A percentile compares a stretch with the other conserved stretches of the same genome.
These are phyloP conservation scores for Ruditapes philippinarum DNA, from an alignment of 1,140 invertebrate species.

Conservation along the genomic window DNA sequence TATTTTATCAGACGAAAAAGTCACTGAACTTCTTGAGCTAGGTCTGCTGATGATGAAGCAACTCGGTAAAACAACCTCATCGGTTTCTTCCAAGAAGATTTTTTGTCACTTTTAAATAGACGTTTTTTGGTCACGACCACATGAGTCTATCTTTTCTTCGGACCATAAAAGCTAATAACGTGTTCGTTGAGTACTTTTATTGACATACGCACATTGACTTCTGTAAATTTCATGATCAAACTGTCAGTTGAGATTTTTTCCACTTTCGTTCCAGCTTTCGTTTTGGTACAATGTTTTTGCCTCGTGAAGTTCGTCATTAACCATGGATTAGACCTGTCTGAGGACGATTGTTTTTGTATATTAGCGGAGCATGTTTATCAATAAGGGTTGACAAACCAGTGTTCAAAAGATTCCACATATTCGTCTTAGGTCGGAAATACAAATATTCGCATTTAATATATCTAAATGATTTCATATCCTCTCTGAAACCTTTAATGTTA, in stretches of 20 bases:
- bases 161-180: conserved; percentile 48
- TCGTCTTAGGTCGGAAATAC: neutral
- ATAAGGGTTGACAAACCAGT: no score
- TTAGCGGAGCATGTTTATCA: no score
- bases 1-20: neutral
- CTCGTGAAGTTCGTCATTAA: conserved; percentile 48
- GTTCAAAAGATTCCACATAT: neutral
- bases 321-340: conserved; percentile 49
- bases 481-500: no score
- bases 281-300: conserved; percentile 38
- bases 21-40: neutral
- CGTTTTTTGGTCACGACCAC: conserved; percentile 51
- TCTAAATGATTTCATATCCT: conserved; percentile 29
- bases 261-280: no score
- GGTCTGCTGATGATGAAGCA: no score
- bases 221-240: no score
- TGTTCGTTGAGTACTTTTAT: conserved; percentile 2
- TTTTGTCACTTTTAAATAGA: conserved; percentile 45
- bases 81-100: conserved; percentile 21
- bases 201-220: conserved; percentile 44
- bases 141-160: conserved; percentile 27
- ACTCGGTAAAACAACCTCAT: conserved; percentile 16
- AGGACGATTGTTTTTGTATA: conserved; percentile 17
- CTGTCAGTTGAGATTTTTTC: no score
- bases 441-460: neutral